Percentiles rank a stretch among this genome's conserved stretches.
Evolutionary conservation across 1,140 invertebrate species (phyloP).

Genomic region (Antheraea pernyi): DNA sequence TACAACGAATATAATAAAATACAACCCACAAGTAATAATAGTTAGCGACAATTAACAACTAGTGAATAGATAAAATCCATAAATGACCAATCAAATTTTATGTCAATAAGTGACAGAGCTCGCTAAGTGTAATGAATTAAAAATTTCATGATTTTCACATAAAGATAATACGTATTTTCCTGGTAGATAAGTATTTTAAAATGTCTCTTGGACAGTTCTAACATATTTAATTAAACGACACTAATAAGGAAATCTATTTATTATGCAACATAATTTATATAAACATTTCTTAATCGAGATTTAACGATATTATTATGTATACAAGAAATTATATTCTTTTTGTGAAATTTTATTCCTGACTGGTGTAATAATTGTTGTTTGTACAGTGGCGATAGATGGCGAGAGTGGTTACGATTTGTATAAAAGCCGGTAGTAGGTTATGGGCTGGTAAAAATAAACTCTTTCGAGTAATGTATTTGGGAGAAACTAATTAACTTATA

Average conservation of each 20-base stretch:
- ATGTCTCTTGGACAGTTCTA: neutral
- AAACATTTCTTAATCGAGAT: neutral
- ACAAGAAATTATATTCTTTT: neutral
- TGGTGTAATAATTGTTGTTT: too few relatives aligned
- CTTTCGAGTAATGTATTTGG: too few relatives aligned
- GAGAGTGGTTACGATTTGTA: too few relatives aligned
- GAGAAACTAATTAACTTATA: too few relatives aligned
- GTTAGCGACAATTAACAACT: too few relatives aligned
- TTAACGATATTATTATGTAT: neutral
- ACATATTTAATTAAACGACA: neutral
- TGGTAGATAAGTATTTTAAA: neutral
- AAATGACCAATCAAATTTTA: neutral
- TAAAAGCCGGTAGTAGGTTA: too few relatives aligned
- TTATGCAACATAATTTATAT: neutral
- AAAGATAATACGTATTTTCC: neutral
- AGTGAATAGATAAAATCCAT: neutral
- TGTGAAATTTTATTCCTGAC: neutral
- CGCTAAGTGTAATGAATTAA: neutral
- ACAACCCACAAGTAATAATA: too few relatives aligned
- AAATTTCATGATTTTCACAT: neutral
- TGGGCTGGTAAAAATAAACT: too few relatives aligned
- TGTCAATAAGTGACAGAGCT: neutral
- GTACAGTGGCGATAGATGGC: too few relatives aligned
- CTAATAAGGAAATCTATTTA: neutral
- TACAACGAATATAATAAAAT: too few relatives aligned